Percentiles rank a stretch among this genome's conserved stretches.
These are phyloP conservation scores for Drosophila imparisetae DNA, from an alignment of 2,888 invertebrate species.

Conservation along the genomic window DNA sequence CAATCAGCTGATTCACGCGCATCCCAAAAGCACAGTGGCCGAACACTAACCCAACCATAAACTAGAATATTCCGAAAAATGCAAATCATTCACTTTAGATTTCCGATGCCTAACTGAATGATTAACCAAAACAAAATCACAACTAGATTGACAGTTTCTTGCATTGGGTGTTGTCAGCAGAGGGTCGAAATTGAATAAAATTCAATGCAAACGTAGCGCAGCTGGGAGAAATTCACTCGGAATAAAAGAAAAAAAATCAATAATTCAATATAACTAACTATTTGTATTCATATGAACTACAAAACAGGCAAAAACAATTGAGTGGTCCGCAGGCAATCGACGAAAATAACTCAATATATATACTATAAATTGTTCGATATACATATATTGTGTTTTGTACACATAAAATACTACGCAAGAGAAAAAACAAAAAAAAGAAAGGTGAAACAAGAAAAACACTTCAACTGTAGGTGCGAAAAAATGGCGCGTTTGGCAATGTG, in stretches of 20 bases:
- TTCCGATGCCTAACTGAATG: slow-evolving; percentile 47
- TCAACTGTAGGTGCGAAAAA: slow-evolving; percentile 54
- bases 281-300: slow-evolving; percentile 22
- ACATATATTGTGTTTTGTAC: slow-evolving; percentile 19
- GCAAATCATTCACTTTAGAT: slow-evolving; percentile 51
- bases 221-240: slow-evolving; percentile 18
- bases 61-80: slow-evolving; percentile 19
- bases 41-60: slow-evolving; percentile 8
- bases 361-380: slow-evolving; percentile 24
- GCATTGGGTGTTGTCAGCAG: slow-evolving; percentile 3
- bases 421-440: slow-evolving; percentile 29
- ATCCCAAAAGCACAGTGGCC: slow-evolving; percentile 18
- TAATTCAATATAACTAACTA: slow-evolving; percentile 29
- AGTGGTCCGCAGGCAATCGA: slow-evolving; percentile 30
- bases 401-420: slow-evolving; percentile 5
- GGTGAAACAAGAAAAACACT: slow-evolving; percentile 14
- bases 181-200: slow-evolving; percentile 1
- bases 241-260: neutral
- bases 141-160: slow-evolving; percentile 58
- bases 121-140: slow-evolving; percentile 54
- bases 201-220: slow-evolving; percentile 20
- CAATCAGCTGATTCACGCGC: slow-evolving; percentile 45
- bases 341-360: slow-evolving; percentile 38
- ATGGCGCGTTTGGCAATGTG: slow-evolving; percentile 47
- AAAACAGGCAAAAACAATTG: slow-evolving; percentile 35